Percentiles rank a stretch among this genome's conserved stretches.
These are phyloP conservation scores for Pogonognathellus flavescens DNA, from an alignment of 1,140 invertebrate genomes.

Conservation along the genomic window DNA sequence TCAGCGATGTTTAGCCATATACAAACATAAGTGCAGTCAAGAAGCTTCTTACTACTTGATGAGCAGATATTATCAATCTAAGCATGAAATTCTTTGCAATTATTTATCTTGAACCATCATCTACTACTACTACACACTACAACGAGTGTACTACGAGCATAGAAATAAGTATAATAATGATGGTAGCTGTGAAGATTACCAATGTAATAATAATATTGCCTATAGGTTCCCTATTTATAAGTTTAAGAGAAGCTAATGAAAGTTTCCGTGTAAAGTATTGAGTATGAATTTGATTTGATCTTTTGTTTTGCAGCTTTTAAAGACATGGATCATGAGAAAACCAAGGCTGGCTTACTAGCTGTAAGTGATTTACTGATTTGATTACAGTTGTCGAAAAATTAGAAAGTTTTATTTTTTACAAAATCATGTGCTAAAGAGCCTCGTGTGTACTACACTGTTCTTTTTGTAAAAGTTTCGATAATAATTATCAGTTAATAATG, in stretches of 20 bases:
- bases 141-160: neutral
- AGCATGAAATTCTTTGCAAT: slow-evolving; percentile 43
- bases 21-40: too few relatives aligned
- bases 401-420: slow-evolving; percentile 1
- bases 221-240: neutral
- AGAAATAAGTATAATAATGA: neutral
- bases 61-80: neutral
- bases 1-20: too few relatives aligned
- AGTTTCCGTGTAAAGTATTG: neutral
- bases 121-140: neutral
- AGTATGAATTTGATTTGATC: slow-evolving; percentile 18
- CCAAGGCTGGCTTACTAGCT: slow-evolving; percentile 57
- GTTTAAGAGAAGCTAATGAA: slow-evolving; percentile 4
- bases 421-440: too few relatives aligned
- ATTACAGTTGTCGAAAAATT: neutral
- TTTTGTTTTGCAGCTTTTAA: slow-evolving; percentile 50
- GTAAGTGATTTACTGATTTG: slow-evolving; percentile 54
- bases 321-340: slow-evolving; percentile 63
- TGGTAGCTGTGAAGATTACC: neutral
- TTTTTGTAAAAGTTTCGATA: too few relatives aligned
- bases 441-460: too few relatives aligned
- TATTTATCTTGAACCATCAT: slow-evolving; percentile 23
- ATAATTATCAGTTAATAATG: too few relatives aligned
- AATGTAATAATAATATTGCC: neutral
- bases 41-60: too few relatives aligned